Percentiles rank a stretch among this genome's conserved stretches.
Conservation (phyloP, 2,113 vertebrate species). For the Ceyx cyanopectus region DNA sequence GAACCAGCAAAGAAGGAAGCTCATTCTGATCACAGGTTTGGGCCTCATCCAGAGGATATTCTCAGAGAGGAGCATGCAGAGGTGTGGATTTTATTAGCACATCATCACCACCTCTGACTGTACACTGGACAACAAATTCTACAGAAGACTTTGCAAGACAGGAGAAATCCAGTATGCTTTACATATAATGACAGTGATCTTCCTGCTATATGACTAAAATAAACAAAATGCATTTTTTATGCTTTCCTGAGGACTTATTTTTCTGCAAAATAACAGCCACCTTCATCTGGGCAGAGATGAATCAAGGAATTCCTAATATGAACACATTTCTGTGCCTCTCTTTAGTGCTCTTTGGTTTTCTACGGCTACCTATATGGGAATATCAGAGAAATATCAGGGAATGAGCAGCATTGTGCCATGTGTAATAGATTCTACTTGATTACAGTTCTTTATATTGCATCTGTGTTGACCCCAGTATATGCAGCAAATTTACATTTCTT, state of each 20-base stretch:
- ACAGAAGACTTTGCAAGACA: not conserved
- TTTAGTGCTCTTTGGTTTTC: not conserved
- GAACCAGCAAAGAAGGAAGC: not conserved
- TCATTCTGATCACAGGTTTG: not conserved
- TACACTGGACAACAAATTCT: not conserved
- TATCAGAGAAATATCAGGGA: not conserved
- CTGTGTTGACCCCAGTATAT: not conserved
- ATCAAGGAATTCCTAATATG: not conserved
- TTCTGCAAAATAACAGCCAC: not conserved
- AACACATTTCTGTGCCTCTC: not conserved
- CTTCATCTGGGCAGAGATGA: not conserved
- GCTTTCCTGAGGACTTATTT: not conserved
- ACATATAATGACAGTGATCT: rapidly evolving
- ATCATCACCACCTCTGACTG: not conserved
- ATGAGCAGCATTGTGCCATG: not conserved
- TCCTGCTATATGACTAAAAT: not conserved
- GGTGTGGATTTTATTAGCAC: not conserved
- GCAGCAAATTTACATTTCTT: not conserved
- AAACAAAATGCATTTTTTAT: not conserved
- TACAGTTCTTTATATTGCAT: not conserved
- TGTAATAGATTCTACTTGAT: not conserved
- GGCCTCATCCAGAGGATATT: not conserved
- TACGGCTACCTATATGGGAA: not conserved
- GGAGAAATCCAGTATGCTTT: not conserved
- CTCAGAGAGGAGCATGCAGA: not conserved